phyloP scores from a whole-genome alignment of 2,888 invertebrate genomes.

The Chrysolina oricalcia region DNA sequence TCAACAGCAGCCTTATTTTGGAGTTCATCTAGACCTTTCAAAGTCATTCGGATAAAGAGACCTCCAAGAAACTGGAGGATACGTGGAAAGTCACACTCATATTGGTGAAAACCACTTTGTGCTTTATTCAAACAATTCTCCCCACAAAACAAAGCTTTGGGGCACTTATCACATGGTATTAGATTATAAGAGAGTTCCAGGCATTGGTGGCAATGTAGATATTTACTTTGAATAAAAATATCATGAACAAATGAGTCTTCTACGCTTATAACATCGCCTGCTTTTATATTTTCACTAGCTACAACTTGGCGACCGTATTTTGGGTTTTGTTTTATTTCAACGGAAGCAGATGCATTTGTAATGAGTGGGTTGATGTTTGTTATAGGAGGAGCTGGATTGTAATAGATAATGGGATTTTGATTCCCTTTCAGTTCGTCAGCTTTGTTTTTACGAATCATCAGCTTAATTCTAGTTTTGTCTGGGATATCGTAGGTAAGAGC shows the following conservation, averaged over 20 bases:
- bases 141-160: constrained; percentile 79
- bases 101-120: constrained; percentile 80
- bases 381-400: constrained; percentile 21
- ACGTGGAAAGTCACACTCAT: constrained; percentile 83
- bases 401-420: constrained; percentile 38
- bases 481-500: constrained; percentile 77
- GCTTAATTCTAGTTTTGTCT: constrained; percentile 63
- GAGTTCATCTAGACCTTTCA: constrained; percentile 68
- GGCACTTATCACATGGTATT: constrained; percentile 78
- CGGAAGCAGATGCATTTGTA: constrained; percentile 74
- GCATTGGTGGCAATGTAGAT: constrained; percentile 80
- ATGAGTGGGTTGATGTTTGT: constrained; percentile 24
- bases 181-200: constrained; percentile 75
- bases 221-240: constrained; percentile 71
- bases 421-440: constrained; percentile 45
- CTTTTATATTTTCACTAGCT: constrained; percentile 78
- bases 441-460: constrained; percentile 65
- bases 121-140: constrained; percentile 77
- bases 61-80: constrained; percentile 78
- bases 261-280: constrained; percentile 83
- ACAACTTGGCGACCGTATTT: constrained; percentile 81
- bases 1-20: constrained; percentile 60
- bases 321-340: constrained; percentile 75
- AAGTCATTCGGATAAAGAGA: constrained; percentile 76
- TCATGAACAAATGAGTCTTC: constrained; percentile 83